Base-by-base conservation (phyloP, 2,888 invertebrate species). In the Azorinus chamasolen region DNA sequence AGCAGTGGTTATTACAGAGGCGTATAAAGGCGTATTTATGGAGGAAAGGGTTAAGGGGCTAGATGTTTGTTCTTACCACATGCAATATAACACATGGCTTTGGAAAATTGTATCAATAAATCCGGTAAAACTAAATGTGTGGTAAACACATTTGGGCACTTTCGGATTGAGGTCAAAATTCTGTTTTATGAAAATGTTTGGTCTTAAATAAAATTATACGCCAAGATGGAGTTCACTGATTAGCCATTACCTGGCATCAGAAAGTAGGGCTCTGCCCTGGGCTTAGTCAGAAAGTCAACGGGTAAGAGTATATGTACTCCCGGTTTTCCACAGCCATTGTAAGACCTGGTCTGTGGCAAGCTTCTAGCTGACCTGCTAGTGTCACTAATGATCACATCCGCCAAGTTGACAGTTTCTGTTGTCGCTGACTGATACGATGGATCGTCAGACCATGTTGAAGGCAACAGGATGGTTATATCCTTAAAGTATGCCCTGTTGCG, bases 401-500 rank as follows among this genome's bases (percentile, higher is more conserved):
- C 81, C 25, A 71, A 57, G 27, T 75, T 48, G 8, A 80, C 37
- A 18, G 65, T 69, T 50, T 76, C 65, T 14, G 58, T 46, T 6
- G 79, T 75, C 41, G 72, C 55, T 10, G 48, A 39, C 1, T 65
- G 68, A 39, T 80, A 72, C 12, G 75, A 68, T 0, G 79, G 54
- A 27, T 76, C 64, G 18, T 66, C 53, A 16, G 76, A 61, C 95
- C 95, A 96, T 22, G 94, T 93, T 24, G 93, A 89, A 3, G 96
- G 96, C 63, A 95, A 22, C 2, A 95, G 92, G 57, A 96, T 94
- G 66, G 94, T 95, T 76, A 95, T 94, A 53, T 94, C 94, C 71
- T 94, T 94, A 86, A 95, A 94, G 88, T 94, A 88, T 0, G 89
- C 88, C 18, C 88, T 66, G 25, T 86, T 79, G 43, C 95, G 94